These are phyloP conservation scores for Neosilurus hyrtlii DNA, from an alignment of 2,797 vertebrate genomes.

Conservation along the genomic window DNA sequence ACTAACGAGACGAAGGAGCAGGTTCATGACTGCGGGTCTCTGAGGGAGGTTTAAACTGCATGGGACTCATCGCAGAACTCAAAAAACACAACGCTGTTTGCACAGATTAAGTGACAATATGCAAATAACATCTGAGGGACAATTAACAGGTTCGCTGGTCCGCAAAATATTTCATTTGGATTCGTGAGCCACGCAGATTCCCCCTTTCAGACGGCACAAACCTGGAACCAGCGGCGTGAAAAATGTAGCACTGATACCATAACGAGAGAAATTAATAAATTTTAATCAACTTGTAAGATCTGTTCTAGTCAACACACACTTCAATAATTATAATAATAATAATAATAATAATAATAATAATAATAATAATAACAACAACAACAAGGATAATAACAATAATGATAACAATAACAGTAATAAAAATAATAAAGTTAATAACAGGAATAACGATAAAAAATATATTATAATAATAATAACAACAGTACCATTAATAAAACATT, in stretches of 20 bases:
- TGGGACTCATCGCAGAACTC: constrained; percentile 55
- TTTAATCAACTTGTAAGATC: too few species aligned
- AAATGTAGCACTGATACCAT: background rate
- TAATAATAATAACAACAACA: background rate
- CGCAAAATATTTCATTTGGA: constrained; percentile 89
- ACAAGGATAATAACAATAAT: background rate
- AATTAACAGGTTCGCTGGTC: constrained; percentile 94
- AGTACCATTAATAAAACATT: too few species aligned
- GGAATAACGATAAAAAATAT: too few species aligned
- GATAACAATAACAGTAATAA: too few species aligned
- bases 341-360: background rate
- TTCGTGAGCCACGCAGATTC: constrained; percentile 69
- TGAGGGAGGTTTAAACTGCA: background rate
- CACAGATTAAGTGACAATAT: constrained; percentile 80
- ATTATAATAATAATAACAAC: too few species aligned
- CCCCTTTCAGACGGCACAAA: background rate
- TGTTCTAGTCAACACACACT: background rate
- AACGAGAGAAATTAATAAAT: too few species aligned
- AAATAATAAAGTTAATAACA: too few species aligned
- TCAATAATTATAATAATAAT: background rate
- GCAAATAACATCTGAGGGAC: constrained; percentile 83
- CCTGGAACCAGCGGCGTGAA: background rate
- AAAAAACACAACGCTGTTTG: constrained; percentile 75
- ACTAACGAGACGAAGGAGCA: background rate
- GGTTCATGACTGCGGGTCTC: background rate